A percentile compares a stretch with the other conserved stretches of the same genome.
phyloP scores from a whole-genome alignment of 1,140 invertebrate genomes.

The Drosophila rhopaloa region DNA sequence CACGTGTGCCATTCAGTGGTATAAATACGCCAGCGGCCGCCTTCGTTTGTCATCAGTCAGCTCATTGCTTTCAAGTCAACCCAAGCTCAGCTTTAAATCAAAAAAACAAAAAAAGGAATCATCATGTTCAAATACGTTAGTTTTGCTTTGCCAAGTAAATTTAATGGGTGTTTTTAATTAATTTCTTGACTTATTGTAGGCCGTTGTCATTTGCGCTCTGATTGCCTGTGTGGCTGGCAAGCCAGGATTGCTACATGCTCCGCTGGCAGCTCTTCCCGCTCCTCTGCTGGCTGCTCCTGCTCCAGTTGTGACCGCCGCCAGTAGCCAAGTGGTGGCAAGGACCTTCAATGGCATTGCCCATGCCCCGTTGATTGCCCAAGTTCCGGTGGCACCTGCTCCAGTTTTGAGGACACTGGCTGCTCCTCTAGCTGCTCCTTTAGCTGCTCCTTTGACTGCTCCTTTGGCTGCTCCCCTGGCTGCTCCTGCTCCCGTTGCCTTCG shows the following conservation, averaged over 20 bases:
- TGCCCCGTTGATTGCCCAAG: conserved; percentile 65
- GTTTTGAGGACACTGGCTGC: conserved; percentile 46
- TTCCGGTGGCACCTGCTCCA: conserved; percentile 55
- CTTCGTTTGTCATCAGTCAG: conserved; percentile 60
- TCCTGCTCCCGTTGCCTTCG: conserved; percentile 20
- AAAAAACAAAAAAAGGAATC: conserved; percentile 19
- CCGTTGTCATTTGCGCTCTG: conserved; percentile 72
- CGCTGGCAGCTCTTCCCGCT: conserved; percentile 58
- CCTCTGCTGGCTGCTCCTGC: conserved; percentile 69
- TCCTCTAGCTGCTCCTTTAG: conserved; percentile 33
- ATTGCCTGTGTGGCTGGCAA: conserved; percentile 83
- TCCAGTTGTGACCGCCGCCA: conserved; percentile 84
- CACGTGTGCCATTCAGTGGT: conserved; percentile 17
- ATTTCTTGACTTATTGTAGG: conserved; percentile 14
- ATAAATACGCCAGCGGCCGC: conserved; percentile 61
- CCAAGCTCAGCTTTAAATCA: conserved; percentile 27
- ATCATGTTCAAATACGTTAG: conserved; percentile 83
- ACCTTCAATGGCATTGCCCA: conserved; percentile 84
- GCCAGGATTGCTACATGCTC: conserved; percentile 73
- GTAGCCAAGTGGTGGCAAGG: conserved; percentile 85
- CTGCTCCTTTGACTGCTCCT: conserved; percentile 32
- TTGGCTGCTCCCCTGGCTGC: conserved; percentile 47
- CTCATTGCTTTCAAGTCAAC: conserved; percentile 43
- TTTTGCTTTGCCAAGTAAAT: neutral
- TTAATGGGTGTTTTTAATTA: neutral